Evolutionary conservation across 2,888 invertebrate species (phyloP).

Genomic region (Pasiphila rectangulata): DNA sequence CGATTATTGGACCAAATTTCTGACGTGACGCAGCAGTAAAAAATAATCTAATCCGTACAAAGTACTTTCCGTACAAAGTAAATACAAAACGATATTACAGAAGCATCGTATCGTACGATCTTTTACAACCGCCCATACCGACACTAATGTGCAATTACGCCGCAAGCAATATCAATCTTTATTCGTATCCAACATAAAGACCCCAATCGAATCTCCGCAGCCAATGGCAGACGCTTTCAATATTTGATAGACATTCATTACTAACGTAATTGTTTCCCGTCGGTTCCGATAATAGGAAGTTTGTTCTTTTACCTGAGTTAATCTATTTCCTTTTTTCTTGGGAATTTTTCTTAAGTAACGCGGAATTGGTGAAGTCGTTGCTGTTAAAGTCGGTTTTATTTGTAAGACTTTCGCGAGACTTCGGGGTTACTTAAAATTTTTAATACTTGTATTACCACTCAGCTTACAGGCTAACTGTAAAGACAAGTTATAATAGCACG

Average conservation of each 20-base stretch:
- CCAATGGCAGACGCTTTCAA: slow-evolving; percentile 9
- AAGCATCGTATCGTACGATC: slow-evolving; percentile 16
- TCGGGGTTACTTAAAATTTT: too few species aligned
- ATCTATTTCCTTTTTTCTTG: slow-evolving; percentile 28
- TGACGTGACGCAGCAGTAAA: too few species aligned
- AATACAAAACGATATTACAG: too few species aligned
- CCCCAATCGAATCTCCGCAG: slow-evolving; percentile 11
- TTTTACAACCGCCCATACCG: neutral
- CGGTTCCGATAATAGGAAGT: slow-evolving; percentile 29
- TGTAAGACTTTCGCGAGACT: too few species aligned
- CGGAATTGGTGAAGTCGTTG: too few species aligned
- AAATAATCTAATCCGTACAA: too few species aligned
- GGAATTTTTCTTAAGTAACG: slow-evolving; percentile 22
- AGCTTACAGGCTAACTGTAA: too few species aligned
- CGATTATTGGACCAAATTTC: too few species aligned
- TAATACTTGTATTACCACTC: too few species aligned
- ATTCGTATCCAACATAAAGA: slow-evolving; percentile 4
- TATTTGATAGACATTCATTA: slow-evolving; percentile 40
- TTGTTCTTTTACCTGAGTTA: slow-evolving; percentile 28
- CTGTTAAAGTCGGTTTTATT: too few species aligned
- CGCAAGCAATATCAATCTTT: slow-evolving; percentile 7
- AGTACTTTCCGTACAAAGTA: too few species aligned
- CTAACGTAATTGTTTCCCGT: slow-evolving; percentile 36
- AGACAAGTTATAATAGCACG: too few species aligned
- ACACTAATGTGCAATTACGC: slow-evolving; percentile 20